Percentiles rank a stretch among this genome's conserved stretches.
Conservation (phyloP, 2,888 invertebrate genomes). For the Volucella inflata region DNA sequence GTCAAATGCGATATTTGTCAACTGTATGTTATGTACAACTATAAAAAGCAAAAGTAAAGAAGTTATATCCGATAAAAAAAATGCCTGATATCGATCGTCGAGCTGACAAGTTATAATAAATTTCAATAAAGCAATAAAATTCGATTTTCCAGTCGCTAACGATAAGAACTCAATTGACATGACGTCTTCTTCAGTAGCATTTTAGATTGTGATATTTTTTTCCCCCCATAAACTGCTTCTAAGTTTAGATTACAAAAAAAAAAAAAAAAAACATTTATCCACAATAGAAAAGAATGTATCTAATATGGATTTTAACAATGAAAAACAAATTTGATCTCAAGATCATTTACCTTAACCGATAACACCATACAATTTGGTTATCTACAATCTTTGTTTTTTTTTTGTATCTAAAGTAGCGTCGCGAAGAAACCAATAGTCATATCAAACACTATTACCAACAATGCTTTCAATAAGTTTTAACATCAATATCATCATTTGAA, state of each 20-base stretch:
- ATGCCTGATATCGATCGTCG: conserved; percentile 57
- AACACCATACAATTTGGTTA: conserved; percentile 26
- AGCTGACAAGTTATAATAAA: conserved; percentile 60
- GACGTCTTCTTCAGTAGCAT: conserved; percentile 68
- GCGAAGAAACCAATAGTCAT: conserved; percentile 21
- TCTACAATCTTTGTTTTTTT: conserved; percentile 39
- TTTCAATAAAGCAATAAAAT: conserved; percentile 72
- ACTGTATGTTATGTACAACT: neutral
- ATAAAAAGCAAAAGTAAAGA: conserved; percentile 46
- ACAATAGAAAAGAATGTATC: neutral
- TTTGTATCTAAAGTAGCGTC: conserved; percentile 64
- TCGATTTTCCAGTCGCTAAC: conserved; percentile 45
- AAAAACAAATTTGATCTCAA: conserved; percentile 9
- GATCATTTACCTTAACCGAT: conserved; percentile 1
- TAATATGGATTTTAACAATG: neutral
- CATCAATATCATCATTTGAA: conserved; percentile 52
- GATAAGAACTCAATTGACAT: conserved; percentile 65
- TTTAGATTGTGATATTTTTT: conserved; percentile 54
- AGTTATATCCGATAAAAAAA: conserved; percentile 66
- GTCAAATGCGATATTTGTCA: conserved; percentile 48
- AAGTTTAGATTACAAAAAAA: neutral
- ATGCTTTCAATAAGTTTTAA: conserved; percentile 43
- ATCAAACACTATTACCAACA: conserved; percentile 56
- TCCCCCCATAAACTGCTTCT: neutral
- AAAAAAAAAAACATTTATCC: conserved; percentile 4